A percentile compares a stretch with the other conserved stretches of the same genome.
These are phyloP conservation scores for Eupithecia vulgata DNA, from an alignment of 2,888 invertebrate genomes.

Conservation along the genomic window DNA sequence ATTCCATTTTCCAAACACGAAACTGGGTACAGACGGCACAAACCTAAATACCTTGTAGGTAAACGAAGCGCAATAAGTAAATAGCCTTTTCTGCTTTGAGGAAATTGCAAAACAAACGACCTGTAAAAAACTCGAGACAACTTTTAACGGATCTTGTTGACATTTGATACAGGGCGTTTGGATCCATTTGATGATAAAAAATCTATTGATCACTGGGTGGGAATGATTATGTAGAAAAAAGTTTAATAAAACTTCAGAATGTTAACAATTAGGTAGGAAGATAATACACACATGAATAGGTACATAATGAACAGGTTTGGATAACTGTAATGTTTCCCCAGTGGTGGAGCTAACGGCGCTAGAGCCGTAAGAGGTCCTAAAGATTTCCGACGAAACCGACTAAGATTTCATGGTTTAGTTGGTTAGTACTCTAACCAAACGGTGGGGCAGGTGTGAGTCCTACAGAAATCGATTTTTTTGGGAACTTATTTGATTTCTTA, in stretches of 20 bases:
- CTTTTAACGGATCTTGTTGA: slow-evolving; percentile 63
- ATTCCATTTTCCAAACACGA: slow-evolving; percentile 80
- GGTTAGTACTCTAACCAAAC: too few species aligned
- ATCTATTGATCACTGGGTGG: not conserved
- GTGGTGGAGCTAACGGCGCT: too few species aligned
- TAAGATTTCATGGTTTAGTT: too few species aligned
- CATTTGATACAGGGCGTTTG: slow-evolving; percentile 9
- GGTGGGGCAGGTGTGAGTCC: too few species aligned
- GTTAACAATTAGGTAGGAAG: too few species aligned
- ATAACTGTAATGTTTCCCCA: too few species aligned
- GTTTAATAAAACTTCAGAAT: not conserved
- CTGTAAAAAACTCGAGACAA: slow-evolving; percentile 69
- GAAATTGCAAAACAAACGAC: slow-evolving; percentile 72
- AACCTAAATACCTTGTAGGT: slow-evolving; percentile 82
- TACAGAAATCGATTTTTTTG: too few species aligned
- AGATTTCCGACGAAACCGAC: too few species aligned
- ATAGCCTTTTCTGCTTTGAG: slow-evolving; percentile 75
- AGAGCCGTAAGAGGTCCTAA: too few species aligned
- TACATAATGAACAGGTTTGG: too few species aligned
- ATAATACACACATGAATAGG: too few species aligned
- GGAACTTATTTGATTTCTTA: too few species aligned
- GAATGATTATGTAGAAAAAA: not conserved
- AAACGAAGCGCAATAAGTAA: slow-evolving; percentile 82
- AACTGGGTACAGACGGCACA: slow-evolving; percentile 73
- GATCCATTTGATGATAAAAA: not conserved